Percentiles rank a stretch among this genome's conserved stretches.
Evolutionary conservation across 2,113 vertebrate species (phyloP).

Genomic region (Onychostruthus taczanowskii): DNA sequence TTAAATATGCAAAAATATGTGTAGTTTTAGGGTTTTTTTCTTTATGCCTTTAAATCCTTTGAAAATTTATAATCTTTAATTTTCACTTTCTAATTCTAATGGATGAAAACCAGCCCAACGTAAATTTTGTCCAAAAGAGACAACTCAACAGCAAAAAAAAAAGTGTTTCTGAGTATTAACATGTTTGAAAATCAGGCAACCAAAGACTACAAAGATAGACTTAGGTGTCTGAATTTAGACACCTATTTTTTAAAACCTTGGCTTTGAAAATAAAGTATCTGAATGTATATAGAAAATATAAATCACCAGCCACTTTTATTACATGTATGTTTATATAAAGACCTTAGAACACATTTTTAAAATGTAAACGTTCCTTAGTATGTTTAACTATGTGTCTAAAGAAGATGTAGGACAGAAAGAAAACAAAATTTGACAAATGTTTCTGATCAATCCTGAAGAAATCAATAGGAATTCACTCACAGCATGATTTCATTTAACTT

Average conservation of each 20-base stretch:
- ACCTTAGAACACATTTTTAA: constrained; percentile 53
- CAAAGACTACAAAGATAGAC: constrained; percentile 22
- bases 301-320: constrained; percentile 63
- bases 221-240: constrained; percentile 53
- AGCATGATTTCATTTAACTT: constrained; percentile 59
- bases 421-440: constrained; percentile 69
- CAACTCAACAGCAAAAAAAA: neutral
- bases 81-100: neutral
- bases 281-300: constrained; percentile 56
- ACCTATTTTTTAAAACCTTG: constrained; percentile 56
- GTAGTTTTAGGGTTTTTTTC: neutral
- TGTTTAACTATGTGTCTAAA: constrained; percentile 62
- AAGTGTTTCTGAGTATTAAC: neutral
- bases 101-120: neutral
- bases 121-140: neutral
- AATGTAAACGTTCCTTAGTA: constrained; percentile 55
- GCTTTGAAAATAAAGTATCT: constrained; percentile 39
- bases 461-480: constrained; percentile 55
- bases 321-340: constrained; percentile 55
- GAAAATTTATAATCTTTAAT: neutral
- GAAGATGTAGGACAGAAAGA: constrained; percentile 61
- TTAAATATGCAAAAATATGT: neutral
- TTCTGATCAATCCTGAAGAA: constrained; percentile 62
- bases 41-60: constrained; percentile 6
- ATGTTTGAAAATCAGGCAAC: constrained; percentile 42